Conservation (phyloP, 1,140 invertebrate genomes). For the Bathynomus jamesi region DNA sequence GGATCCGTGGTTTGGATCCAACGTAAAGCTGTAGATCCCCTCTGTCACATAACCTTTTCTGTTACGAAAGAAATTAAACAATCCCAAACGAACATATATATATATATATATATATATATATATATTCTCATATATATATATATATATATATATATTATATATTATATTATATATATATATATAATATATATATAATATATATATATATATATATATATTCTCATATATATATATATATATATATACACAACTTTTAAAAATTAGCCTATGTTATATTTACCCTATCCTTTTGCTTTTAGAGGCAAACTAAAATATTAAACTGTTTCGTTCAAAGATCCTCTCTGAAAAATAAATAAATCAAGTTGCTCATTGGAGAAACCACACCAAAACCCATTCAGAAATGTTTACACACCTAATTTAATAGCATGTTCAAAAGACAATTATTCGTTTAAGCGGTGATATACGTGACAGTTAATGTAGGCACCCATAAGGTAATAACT, state of each 20-base stretch:
- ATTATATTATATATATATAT: not conserved
- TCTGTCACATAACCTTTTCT: too few relatives aligned
- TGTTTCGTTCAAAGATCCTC: too few relatives aligned
- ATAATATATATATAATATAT: not conserved
- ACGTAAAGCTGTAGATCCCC: too few relatives aligned
- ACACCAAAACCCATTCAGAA: too few relatives aligned
- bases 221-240: not conserved
- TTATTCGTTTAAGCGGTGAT: not conserved
- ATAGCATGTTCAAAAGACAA: not conserved
- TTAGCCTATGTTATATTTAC: not conserved
- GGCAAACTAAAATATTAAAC: too few relatives aligned
- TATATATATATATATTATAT: not conserved
- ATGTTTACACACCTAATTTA: not conserved
- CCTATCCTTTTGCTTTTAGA: too few relatives aligned
- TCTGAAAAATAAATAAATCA: too few relatives aligned
- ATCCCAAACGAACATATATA: not conserved
- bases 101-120: not conserved
- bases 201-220: not conserved
- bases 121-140: not conserved
- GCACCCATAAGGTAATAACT: not conserved
- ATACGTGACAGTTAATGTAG: not conserved
- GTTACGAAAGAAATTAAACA: too few relatives aligned
- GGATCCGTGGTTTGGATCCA: too few relatives aligned
- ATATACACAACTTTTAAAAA: not conserved
- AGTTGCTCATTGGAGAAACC: too few relatives aligned